These are phyloP conservation scores for Tympanoctomys barrerae DNA, from an alignment of 2,797 vertebrate species.

Conservation along the genomic window DNA sequence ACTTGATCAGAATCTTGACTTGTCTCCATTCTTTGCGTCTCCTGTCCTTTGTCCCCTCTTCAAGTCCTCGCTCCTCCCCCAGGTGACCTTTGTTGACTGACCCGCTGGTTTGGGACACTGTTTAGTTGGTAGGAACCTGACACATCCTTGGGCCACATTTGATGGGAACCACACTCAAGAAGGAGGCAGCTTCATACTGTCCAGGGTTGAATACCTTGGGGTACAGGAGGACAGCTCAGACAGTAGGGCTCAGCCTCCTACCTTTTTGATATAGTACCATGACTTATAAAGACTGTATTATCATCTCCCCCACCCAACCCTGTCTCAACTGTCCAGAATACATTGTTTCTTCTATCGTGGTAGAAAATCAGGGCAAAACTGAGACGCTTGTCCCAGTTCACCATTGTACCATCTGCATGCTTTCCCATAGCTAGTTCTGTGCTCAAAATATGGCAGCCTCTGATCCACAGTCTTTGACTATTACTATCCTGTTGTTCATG, in stretches of 20 bases:
- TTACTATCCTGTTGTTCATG: neutral
- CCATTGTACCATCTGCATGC: too few relatives aligned
- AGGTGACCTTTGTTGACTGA: too few relatives aligned
- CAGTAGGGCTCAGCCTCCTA: neutral
- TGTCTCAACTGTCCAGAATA: neutral
- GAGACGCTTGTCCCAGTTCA: neutral
- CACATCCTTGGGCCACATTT: neutral
- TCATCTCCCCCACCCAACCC: too few relatives aligned
- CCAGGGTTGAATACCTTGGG: accelerated
- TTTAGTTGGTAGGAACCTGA: neutral
- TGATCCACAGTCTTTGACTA: neutral
- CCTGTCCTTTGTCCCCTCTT: too few relatives aligned
- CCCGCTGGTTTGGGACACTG: neutral
- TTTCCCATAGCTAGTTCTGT: neutral
- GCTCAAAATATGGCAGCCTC: neutral
- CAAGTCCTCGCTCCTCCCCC: too few relatives aligned
- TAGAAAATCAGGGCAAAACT: neutral
- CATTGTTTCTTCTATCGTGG: neutral
- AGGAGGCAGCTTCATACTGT: neutral
- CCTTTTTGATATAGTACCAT: neutral
- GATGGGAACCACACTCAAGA: neutral
- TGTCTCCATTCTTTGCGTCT: too few relatives aligned
- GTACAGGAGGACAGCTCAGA: neutral
- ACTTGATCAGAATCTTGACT: too few relatives aligned
- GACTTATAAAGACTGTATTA: neutral